Conservation (phyloP, 1,140 invertebrate genomes). For the Spodoptera frugiperda region DNA sequence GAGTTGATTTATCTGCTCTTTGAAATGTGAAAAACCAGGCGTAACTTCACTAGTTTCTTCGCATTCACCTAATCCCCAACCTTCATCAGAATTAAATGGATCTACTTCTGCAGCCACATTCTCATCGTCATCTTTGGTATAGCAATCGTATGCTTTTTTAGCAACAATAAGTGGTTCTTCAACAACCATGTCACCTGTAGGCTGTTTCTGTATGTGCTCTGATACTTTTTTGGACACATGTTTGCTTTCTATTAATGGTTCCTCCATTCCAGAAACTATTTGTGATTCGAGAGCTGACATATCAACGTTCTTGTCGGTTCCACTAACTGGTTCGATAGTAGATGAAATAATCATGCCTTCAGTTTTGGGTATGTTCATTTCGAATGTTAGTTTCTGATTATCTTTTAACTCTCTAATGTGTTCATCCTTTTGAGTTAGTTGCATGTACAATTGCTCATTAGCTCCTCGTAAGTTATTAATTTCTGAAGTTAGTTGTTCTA, state of each 20-base stretch:
- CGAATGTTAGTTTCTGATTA: slow-evolving; percentile 75
- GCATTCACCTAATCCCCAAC: slow-evolving; percentile 74
- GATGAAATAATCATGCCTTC: slow-evolving; percentile 82
- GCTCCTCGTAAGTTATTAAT: slow-evolving; percentile 50
- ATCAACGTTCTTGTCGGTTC: slow-evolving; percentile 60
- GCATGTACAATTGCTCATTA: slow-evolving; percentile 62
- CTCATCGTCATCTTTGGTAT: slow-evolving; percentile 63
- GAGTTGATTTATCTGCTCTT: slow-evolving; percentile 69
- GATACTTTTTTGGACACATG: slow-evolving; percentile 55
- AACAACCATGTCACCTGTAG: slow-evolving; percentile 42
- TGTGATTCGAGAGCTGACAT: slow-evolving; percentile 71
- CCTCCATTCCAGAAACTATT: slow-evolving; percentile 69
- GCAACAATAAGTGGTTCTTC: slow-evolving; percentile 77
- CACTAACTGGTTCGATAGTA: slow-evolving; percentile 74
- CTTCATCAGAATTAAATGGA: slow-evolving; percentile 82
- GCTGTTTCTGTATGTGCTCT: slow-evolving; percentile 57
- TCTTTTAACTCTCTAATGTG: slow-evolving; percentile 77
- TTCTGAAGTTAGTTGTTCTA: slow-evolving; percentile 54
- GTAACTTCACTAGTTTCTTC: slow-evolving; percentile 66
- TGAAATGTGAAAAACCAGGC: slow-evolving; percentile 69
- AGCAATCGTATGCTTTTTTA: slow-evolving; percentile 86
- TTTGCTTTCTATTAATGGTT: slow-evolving; percentile 45
- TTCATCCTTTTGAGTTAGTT: slow-evolving; percentile 70
- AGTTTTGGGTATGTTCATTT: slow-evolving; percentile 84
- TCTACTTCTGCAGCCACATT: slow-evolving; percentile 57